Percentiles rank a stretch among this genome's conserved stretches.
These are phyloP conservation scores for Peromyscus melanophrys DNA, from an alignment of 2,797 vertebrate genomes.

Conservation along the genomic window DNA sequence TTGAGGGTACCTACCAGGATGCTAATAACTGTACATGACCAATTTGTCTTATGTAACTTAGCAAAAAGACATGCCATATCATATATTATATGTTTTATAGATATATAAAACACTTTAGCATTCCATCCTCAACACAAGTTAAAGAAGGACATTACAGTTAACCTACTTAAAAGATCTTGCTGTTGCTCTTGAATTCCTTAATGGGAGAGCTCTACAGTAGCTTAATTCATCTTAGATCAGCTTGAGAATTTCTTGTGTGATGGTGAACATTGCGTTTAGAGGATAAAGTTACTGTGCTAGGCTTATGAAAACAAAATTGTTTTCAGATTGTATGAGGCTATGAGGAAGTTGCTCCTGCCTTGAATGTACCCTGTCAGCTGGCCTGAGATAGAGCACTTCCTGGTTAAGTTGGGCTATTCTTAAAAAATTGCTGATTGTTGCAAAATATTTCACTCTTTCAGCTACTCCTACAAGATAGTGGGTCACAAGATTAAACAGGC, in stretches of 20 bases:
- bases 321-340: background rate
- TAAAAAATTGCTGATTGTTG: background rate
- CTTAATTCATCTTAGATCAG: background rate
- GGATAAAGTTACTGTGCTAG: background rate
- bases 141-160: background rate
- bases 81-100: too few relatives aligned
- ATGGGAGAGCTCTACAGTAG: background rate
- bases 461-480: background rate
- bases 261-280: background rate
- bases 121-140: background rate
- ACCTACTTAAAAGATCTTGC: background rate
- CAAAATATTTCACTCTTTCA: background rate
- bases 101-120: background rate
- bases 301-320: background rate
- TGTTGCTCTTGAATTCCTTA: background rate
- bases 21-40: background rate
- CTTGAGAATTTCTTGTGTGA: background rate
- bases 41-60: conserved; percentile 4
- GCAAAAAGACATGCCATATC: background rate
- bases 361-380: background rate
- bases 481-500: background rate
- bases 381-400: background rate
- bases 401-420: background rate
- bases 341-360: background rate
- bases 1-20: background rate